These are phyloP conservation scores for Drosophila kuntzei DNA, from an alignment of 2,888 invertebrate species.

Conservation along the genomic window DNA sequence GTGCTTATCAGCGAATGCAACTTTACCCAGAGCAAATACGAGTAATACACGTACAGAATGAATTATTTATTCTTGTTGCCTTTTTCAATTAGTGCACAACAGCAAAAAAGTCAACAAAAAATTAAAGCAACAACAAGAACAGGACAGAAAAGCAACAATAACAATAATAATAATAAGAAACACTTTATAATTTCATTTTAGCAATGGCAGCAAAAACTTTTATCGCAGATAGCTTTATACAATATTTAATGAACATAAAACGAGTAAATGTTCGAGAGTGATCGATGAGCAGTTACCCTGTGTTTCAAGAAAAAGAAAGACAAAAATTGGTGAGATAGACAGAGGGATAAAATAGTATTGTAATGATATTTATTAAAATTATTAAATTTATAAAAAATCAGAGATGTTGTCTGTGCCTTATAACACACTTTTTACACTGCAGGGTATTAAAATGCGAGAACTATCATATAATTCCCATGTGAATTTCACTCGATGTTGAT, in stretches of 20 bases:
- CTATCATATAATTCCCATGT: constrained; percentile 15
- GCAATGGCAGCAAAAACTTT: constrained; percentile 27
- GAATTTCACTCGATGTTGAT: constrained; percentile 9
- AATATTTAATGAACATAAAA: constrained; percentile 65
- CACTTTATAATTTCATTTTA: constrained; percentile 49
- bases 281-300: not conserved
- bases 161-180: constrained; percentile 32
- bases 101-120: constrained; percentile 63
- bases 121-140: constrained; percentile 36
- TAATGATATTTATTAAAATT: not conserved
- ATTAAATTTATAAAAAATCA: not conserved
- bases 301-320: not conserved
- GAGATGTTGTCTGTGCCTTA: not conserved
- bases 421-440: not conserved
- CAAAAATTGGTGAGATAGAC: not conserved
- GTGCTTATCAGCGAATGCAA: constrained; percentile 72
- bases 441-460: constrained; percentile 4
- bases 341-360: not conserved
- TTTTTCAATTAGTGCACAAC: constrained; percentile 69
- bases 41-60: constrained; percentile 24
- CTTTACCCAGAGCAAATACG: constrained; percentile 60
- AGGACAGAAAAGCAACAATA: not conserved
- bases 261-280: not conserved
- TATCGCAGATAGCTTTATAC: constrained; percentile 36
- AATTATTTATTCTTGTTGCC: constrained; percentile 54